Percentiles rank a stretch among this genome's conserved stretches.
Evolutionary conservation across 2,797 vertebrate genomes (phyloP).

Genomic region (Enteromius paludinosus): DNA sequence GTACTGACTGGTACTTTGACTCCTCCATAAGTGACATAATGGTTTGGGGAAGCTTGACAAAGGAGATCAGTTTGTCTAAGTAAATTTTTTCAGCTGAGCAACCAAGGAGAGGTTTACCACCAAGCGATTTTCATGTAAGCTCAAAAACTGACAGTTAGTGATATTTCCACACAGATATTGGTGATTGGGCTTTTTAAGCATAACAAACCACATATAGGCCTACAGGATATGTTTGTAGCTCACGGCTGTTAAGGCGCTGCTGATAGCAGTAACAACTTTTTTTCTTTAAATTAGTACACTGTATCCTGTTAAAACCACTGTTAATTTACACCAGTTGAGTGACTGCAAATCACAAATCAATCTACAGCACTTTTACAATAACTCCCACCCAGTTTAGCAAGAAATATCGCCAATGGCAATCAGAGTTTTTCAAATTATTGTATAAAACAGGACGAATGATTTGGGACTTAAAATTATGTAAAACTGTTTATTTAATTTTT

Average conservation of each 20-base stretch:
- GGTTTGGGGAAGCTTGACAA: background rate
- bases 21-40: background rate
- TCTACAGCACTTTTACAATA: background rate
- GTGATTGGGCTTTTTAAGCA: background rate
- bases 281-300: background rate
- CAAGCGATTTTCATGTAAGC: background rate
- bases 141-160: slow-evolving; percentile 13
- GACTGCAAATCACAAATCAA: background rate
- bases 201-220: slow-evolving; percentile 22
- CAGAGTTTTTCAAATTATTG: background rate
- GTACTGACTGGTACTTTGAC: background rate
- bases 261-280: background rate
- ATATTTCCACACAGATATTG: background rate
- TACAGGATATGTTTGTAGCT: background rate
- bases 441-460: background rate
- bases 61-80: background rate
- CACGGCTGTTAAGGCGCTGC: background rate
- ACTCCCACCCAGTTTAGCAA: background rate
- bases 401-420: background rate
- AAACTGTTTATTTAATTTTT: background rate
- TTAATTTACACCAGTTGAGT: background rate
- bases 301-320: background rate
- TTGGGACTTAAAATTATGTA: background rate
- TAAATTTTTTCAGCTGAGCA: background rate
- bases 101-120: background rate